Evolutionary conservation across 2,113 vertebrate genomes (phyloP).

Genomic region (Colius striatus): DNA sequence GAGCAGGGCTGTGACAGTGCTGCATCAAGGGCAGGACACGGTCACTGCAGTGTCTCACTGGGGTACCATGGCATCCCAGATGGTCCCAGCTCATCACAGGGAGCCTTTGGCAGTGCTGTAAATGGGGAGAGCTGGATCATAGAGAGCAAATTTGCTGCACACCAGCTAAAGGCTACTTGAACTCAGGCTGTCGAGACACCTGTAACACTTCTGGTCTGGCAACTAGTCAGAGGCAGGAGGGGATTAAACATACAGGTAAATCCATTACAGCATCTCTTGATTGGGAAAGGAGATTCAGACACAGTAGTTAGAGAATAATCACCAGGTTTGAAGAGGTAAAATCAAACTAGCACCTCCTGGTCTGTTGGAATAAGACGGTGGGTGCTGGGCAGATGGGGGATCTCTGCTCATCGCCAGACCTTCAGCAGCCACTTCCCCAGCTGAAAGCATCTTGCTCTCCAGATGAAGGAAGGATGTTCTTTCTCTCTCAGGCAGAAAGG

Average conservation of each 20-base stretch:
- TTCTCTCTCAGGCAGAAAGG: neutral
- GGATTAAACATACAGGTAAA: neutral
- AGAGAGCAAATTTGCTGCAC: neutral
- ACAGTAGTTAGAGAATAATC: fast-evolving
- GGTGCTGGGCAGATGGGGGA: neutral
- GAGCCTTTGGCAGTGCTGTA: neutral
- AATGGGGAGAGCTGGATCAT: no score
- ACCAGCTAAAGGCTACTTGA: neutral
- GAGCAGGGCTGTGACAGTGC: neutral
- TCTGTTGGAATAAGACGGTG: neutral
- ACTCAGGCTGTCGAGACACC: neutral
- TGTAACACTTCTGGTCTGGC: neutral
- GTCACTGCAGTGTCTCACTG: neutral
- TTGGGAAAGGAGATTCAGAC: neutral
- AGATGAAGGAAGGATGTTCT: neutral
- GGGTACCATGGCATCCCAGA: neutral
- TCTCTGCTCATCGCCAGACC: neutral
- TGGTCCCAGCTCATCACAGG: fast-evolving
- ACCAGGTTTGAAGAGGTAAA: neutral
- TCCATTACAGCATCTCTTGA: neutral
- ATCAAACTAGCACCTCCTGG: neutral
- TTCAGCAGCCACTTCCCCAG: neutral
- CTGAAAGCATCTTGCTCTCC: neutral
- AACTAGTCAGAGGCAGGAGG: neutral
- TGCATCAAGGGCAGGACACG: fast-evolving